Conservation (phyloP, 2,113 vertebrate species). For the Crocuta crocuta region DNA sequence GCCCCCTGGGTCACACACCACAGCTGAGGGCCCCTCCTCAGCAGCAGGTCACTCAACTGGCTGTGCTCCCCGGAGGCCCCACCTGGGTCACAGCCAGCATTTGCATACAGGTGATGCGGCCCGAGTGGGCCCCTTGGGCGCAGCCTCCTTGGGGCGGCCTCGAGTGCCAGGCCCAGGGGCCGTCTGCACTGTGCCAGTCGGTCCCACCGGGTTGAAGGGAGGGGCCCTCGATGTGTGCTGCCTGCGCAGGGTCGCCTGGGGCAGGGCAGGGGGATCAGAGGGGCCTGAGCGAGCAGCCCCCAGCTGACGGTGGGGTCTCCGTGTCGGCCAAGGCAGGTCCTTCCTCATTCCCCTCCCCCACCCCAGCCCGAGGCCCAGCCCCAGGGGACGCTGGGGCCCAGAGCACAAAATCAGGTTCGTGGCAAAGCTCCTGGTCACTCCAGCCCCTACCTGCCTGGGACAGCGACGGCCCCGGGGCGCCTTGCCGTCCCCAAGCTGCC, state of each 20-base stretch:
- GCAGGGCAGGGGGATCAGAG: background rate
- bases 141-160: background rate
- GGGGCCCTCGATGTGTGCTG: background rate
- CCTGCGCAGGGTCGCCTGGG: background rate
- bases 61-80: background rate
- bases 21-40: background rate
- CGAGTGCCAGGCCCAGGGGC: background rate
- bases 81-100: background rate
- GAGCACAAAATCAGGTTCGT: background rate
- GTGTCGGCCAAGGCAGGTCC: background rate
- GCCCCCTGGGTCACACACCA: background rate
- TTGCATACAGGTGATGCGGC: conserved; percentile 71
- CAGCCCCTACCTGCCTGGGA: background rate
- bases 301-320: background rate
- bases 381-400: background rate
- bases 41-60: background rate
- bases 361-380: background rate
- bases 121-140: too few species aligned
- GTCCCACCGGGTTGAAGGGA: background rate
- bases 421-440: background rate
- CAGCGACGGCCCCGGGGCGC: background rate
- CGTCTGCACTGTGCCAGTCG: fast-evolving
- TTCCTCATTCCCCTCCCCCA: fast-evolving
- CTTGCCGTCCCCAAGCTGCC: background rate
- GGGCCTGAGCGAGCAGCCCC: fast-evolving